These are phyloP conservation scores for Bufotes viridis DNA, from an alignment of 2,797 vertebrate genomes.

Conservation along the genomic window DNA sequence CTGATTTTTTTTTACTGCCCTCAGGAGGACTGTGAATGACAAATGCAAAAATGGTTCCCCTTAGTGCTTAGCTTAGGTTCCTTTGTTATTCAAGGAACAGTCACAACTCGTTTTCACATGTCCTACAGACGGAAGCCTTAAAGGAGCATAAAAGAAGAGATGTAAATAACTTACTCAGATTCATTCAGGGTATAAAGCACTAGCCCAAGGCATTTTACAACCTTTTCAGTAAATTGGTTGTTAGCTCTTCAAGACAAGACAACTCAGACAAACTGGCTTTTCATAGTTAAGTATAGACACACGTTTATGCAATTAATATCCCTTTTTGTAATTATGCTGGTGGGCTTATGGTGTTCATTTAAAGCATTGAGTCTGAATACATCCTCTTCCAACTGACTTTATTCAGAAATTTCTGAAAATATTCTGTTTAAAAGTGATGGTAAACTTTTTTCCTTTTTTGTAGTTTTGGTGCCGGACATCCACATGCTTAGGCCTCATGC, in stretches of 20 bases:
- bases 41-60: background rate
- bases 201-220: constrained; percentile 21
- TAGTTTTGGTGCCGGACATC: background rate
- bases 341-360: background rate
- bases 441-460: background rate
- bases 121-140: constrained; percentile 9
- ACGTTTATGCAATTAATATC: constrained; percentile 14
- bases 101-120: constrained; percentile 40
- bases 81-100: constrained; percentile 31
- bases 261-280: constrained; percentile 21
- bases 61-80: background rate
- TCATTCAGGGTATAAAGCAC: constrained; percentile 17
- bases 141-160: constrained; percentile 36
- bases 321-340: background rate
- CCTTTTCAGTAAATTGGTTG: constrained; percentile 3
- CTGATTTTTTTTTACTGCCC: constrained; percentile 3
- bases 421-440: too few species aligned
- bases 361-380: background rate
- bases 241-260: background rate
- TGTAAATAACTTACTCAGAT: constrained; percentile 26
- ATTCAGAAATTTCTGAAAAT: too few species aligned
- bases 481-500: too few species aligned
- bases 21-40: background rate
- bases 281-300: background rate
- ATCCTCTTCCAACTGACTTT: background rate